phyloP scores from a whole-genome alignment of 2,113 vertebrate species.

The Vulpes lagopus region DNA sequence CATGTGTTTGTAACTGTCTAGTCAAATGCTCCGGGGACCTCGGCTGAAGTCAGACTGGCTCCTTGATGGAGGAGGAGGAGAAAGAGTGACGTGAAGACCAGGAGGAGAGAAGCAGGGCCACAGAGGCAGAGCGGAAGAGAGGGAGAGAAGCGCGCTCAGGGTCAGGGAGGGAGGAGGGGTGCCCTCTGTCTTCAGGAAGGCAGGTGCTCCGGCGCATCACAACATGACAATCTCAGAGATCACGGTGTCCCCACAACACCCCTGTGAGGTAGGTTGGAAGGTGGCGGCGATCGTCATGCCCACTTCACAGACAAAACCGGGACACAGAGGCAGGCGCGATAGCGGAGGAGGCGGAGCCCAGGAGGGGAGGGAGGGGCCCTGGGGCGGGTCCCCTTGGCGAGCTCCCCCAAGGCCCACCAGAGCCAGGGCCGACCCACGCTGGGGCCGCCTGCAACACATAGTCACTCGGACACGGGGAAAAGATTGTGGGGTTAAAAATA shows the following conservation, averaged over 20 bases:
- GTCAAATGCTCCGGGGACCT: slow-evolving; percentile 50
- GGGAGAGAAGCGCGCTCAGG: background rate
- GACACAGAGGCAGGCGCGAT: slow-evolving; percentile 69
- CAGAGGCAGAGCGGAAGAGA: background rate
- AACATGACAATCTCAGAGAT: slow-evolving; percentile 75
- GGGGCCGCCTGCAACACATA: slow-evolving; percentile 59
- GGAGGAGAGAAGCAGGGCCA: background rate
- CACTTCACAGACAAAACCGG: slow-evolving; percentile 83
- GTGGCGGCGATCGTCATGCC: slow-evolving; percentile 82
- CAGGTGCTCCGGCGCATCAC: slow-evolving; percentile 67
- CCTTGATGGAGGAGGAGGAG: slow-evolving; percentile 36
- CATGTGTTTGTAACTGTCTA: slow-evolving; percentile 43
- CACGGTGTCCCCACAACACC: slow-evolving; percentile 85
- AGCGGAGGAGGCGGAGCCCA: background rate
- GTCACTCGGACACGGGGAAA: slow-evolving; percentile 74
- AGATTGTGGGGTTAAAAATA: slow-evolving; percentile 70
- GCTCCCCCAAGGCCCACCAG: background rate
- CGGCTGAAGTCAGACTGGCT: slow-evolving; percentile 60
- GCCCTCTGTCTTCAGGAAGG: slow-evolving; percentile 45
- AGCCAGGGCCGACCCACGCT: background rate
- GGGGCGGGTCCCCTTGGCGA: background rate
- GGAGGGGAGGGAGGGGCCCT: background rate
- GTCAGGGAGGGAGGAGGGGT: background rate
- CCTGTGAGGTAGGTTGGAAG: slow-evolving; percentile 86
- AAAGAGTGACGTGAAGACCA: background rate